These are phyloP conservation scores for Arothron firmamentum DNA, from an alignment of 2,113 vertebrate species.

Conservation along the genomic window DNA sequence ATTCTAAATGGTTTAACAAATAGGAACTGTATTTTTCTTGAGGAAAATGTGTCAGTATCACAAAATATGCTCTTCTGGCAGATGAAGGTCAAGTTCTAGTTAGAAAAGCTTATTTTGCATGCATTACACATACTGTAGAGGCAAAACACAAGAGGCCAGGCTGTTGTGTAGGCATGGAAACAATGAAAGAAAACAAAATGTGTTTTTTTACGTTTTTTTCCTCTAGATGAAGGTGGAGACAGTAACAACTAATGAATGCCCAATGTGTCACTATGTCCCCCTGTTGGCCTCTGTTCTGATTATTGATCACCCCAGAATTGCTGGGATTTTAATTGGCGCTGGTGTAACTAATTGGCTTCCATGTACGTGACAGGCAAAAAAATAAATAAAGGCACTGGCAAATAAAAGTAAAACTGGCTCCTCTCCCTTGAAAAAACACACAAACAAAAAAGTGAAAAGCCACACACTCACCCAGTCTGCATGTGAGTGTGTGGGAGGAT, in stretches of 20 bases:
- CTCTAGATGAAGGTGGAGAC: constrained; percentile 4
- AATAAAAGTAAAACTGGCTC: constrained; percentile 23
- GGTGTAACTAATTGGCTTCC: constrained; percentile 65
- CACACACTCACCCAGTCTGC: neutral
- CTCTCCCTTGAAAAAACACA: constrained; percentile 31
- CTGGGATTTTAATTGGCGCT: constrained; percentile 65
- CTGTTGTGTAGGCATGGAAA: constrained; percentile 3
- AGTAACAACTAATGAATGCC: constrained; percentile 24
- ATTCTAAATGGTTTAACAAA: constrained; percentile 24
- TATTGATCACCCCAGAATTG: constrained; percentile 62
- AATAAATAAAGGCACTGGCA: constrained; percentile 51
- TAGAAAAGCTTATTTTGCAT: constrained; percentile 14
- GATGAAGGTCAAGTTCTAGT: constrained; percentile 25
- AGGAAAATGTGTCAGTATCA: constrained; percentile 37
- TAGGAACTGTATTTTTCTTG: constrained; percentile 19
- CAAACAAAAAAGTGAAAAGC: constrained; percentile 12
- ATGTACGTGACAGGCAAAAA: constrained; percentile 57
- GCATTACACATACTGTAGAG: constrained; percentile 2
- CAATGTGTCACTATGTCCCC: constrained; percentile 39
- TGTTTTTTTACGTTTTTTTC: neutral
- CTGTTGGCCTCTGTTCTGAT: constrained; percentile 44
- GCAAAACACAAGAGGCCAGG: neutral
- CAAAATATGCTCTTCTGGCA: constrained; percentile 16
- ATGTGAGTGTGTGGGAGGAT: constrained; percentile 18
- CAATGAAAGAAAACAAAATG: constrained; percentile 4